Evolutionary conservation across 2,888 invertebrate genomes (phyloP), one percentile per base, ranked within the genome.

Genomic region (Aleiodes testaceus): DNA sequence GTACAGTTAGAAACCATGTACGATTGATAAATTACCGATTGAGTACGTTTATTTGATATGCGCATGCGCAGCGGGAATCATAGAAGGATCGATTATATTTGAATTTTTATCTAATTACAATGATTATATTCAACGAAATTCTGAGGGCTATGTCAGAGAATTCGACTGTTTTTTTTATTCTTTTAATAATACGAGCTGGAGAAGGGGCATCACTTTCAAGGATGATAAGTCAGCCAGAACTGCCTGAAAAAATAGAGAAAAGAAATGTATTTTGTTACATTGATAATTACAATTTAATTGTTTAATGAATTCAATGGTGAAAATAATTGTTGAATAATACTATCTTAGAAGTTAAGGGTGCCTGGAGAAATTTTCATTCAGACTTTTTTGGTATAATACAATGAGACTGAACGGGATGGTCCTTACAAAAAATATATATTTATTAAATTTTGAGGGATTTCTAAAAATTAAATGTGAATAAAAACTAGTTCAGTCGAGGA

Each of bases 181-280:
- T 80, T 91, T 93, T 86, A 95, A 91, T 49, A 97, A 88, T 26
- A 94, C 92, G 81, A 96, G 88, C 85, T 96, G 96, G 72, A 97
- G 88, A 49, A 97, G 88, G 0, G 97, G 95, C 87, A 97, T 91
- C 0, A 97, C 95, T 77, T 94, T 92, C 72, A 97, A 91, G 0
- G 96, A 95, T 0, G 96, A 96, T 61, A 97, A 88, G 87, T 97
- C 97, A 0, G 96, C 95, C 49, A 97, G 85, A 49, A 97, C 94
- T 2, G 95, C 94, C 90, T 91, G 82, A 87, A 87, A 75, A 49
- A 61, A 44, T 12, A 18, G 14, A 61, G n/a, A 44, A 11, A n/a
- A 18, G 20, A 53, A 42, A 22, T 36, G 49, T 45, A 16, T 44
- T 16, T 53, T 6, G 6, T 52, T 49, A 26, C n/a, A 14, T 36